Evolutionary conservation across 2,888 invertebrate species (phyloP), one percentile per base, ranked within the genome.

Genomic region (Ommatoiulus sabulosus): DNA sequence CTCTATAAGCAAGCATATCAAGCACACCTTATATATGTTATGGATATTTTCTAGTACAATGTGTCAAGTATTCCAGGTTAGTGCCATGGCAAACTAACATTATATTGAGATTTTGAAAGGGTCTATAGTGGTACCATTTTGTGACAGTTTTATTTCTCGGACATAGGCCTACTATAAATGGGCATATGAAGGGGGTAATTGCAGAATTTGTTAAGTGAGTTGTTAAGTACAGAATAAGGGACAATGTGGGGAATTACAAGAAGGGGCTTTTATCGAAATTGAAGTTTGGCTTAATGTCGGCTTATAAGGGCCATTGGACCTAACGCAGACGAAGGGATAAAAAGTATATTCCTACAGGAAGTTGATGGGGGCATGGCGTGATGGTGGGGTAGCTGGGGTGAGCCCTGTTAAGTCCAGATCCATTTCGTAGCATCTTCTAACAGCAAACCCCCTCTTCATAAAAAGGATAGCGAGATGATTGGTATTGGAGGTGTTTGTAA

Each of bases 391-490:
- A 80, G 35, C 35, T 35, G 80, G 80, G 80, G 80, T 80, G 80
- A 35, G 35, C 35, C 80, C 80, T 80, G 80, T 35, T 80, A 80
- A 80, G 80, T 35, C 80, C 80, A 80, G 80, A 80, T 80, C 80
- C 80, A 80, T 80, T 80, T 80, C 80, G 12, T 10, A 80, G 24
- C 24, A 80, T 80, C 80, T 80, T 80, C 15, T 35, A 72, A 80
- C 80, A 15, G 35, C 80, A 80, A n/a, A 43, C 35, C 80, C 80
- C 35, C 80, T 80, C 12, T 80, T 80, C 80, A 80, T 80, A 80
- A 80, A 80, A 80, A 80, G 80, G 80, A 80, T 80, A 12, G 80
- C 80, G 80, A 80, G 80, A 80, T 80, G 80, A 80, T 80, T 80
- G 24, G 80, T 80, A 80, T 72, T 72, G 72, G 20, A 80, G 80